Conservation (phyloP, 2,113 vertebrate species). For the Mesitornis unicolor region DNA sequence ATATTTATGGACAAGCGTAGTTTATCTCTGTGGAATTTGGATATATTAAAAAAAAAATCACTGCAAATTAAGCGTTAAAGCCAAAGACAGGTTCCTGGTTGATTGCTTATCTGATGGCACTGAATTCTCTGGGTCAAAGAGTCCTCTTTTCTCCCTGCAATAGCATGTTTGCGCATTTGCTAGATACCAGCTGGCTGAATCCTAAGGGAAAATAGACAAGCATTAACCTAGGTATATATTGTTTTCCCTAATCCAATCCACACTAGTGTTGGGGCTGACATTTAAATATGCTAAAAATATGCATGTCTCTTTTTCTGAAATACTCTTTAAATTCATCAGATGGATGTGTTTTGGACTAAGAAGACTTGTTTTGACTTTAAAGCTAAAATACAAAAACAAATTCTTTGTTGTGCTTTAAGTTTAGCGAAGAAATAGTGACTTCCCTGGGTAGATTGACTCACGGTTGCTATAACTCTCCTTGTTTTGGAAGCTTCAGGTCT, state of each 20-base stretch:
- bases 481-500: background rate
- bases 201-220: background rate
- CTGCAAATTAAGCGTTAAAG: background rate
- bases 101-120: background rate
- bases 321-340: background rate
- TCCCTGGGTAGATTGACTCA: background rate
- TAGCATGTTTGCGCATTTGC: background rate
- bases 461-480: background rate
- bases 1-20: background rate
- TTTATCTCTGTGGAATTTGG: background rate
- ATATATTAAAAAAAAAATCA: background rate
- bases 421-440: background rate
- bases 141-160: background rate
- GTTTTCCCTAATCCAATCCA: background rate
- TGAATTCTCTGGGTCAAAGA: background rate
- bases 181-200: background rate
- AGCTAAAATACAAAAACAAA: background rate
- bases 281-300: background rate
- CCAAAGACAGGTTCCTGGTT: background rate
- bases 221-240: background rate
- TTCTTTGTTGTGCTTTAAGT: background rate
- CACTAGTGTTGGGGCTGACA: background rate
- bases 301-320: background rate
- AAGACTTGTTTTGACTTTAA: constrained; percentile 16
- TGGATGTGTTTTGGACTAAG: background rate